These are phyloP conservation scores for Mesocricetus auratus DNA, from an alignment of 2,113 vertebrate species.

Conservation along the genomic window DNA sequence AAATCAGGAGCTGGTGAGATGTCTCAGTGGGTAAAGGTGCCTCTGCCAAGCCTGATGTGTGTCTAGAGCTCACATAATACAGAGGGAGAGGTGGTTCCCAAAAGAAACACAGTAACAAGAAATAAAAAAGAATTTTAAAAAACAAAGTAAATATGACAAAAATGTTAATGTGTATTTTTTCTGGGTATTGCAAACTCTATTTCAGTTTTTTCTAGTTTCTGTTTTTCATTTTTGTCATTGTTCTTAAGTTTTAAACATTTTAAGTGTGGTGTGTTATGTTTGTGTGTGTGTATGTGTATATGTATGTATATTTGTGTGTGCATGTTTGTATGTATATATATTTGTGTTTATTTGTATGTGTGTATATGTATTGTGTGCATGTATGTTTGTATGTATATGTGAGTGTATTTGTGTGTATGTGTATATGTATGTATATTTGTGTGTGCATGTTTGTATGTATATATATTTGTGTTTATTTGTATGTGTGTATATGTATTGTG, in stretches of 20 bases:
- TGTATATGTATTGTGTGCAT: too few species aligned
- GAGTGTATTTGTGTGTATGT: too few species aligned
- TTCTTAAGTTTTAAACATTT: background rate
- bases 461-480: background rate
- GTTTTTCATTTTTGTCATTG: background rate
- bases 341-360: background rate
- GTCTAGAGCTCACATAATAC: background rate
- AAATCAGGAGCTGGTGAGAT: background rate
- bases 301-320: background rate
- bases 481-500: background rate
- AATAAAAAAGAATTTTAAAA: background rate
- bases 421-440: background rate
- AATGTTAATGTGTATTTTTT: background rate
- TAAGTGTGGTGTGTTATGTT: background rate
- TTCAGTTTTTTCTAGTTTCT: background rate
- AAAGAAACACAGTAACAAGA: background rate
- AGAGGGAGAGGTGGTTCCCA: background rate
- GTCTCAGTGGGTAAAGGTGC: background rate
- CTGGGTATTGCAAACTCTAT: too few species aligned
- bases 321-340: background rate
- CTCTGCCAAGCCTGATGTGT: background rate
- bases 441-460: fast-evolving
- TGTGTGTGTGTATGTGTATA: too few species aligned
- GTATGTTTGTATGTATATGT: too few species aligned
- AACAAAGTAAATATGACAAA: too few species aligned